Percentiles rank a stretch among this genome's conserved stretches.
Evolutionary conservation across 92 coral and sea anemone genomes (phyloP).

Genomic region (Epizoanthus illoricatus): DNA sequence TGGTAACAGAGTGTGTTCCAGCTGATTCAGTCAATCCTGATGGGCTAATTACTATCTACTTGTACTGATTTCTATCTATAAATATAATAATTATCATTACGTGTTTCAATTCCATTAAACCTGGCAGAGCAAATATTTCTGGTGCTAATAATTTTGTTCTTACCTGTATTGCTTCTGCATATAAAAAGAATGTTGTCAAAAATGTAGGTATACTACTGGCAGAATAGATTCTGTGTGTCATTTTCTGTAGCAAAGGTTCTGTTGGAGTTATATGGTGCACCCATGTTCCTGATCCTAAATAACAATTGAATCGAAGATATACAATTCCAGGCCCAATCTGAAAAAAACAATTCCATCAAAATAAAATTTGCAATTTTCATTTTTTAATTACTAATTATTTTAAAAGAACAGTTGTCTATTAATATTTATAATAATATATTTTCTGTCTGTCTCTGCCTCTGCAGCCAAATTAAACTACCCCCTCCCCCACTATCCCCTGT

Average conservation of each 20-base stretch:
- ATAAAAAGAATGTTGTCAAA: constrained; percentile 62
- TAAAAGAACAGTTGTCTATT: too few relatives aligned
- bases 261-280: constrained; percentile 77
- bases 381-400: background rate
- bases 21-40: too few relatives aligned
- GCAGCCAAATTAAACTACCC: too few relatives aligned
- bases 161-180: constrained; percentile 85
- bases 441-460: too few relatives aligned
- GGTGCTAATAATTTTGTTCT: background rate
- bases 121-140: too few relatives aligned
- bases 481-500: background rate
- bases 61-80: too few relatives aligned
- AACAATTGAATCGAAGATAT: constrained; percentile 61
- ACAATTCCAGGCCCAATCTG: constrained; percentile 99
- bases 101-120: too few relatives aligned
- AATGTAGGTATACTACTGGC: constrained; percentile 56
- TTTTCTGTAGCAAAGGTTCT: constrained; percentile 84
- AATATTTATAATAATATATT: too few relatives aligned
- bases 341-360: background rate
- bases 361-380: too few relatives aligned
- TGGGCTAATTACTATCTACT: too few relatives aligned
- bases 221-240: constrained; percentile 68
- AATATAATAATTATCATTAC: too few relatives aligned
- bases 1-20: too few relatives aligned
- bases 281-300: constrained; percentile 63